Evolutionary conservation across 64 coral and sea anemone genomes (phyloP).

Genomic region (Anthopleura sola): DNA sequence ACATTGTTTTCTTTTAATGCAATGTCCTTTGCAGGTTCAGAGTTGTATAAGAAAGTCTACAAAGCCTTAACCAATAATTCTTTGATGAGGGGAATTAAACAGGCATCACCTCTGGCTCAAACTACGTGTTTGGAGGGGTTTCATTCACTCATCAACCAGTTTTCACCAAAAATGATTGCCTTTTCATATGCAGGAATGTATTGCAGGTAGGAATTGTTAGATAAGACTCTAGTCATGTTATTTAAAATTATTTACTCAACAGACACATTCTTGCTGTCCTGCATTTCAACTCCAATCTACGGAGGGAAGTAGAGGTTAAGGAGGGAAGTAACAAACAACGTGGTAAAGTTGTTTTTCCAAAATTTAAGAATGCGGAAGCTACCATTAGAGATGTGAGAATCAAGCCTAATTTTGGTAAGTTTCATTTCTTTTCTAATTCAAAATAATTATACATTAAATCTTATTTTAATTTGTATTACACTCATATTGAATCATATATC

Average conservation of each 20-base stretch:
- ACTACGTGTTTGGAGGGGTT: constrained; percentile 10
- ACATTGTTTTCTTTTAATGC: too few species aligned
- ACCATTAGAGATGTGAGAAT: constrained; percentile 38
- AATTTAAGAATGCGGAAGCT: not conserved
- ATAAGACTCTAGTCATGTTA: not conserved
- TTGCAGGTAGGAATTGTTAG: constrained; percentile 12
- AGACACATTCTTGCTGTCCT: constrained; percentile 45
- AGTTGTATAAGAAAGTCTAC: too few species aligned
- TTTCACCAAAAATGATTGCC: constrained; percentile 44
- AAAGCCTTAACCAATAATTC: too few species aligned
- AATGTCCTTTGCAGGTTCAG: too few species aligned
- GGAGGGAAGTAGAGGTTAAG: constrained; percentile 15
- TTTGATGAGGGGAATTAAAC: too few species aligned
- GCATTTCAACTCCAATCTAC: constrained; percentile 68
- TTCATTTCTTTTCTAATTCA: not conserved
- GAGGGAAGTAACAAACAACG: constrained; percentile 21
- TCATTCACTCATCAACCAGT: constrained; percentile 46
- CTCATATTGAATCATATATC: not conserved
- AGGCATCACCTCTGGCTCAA: too few species aligned
- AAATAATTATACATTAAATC: not conserved
- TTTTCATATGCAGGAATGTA: constrained; percentile 46
- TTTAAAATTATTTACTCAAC: not conserved
- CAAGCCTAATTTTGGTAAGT: constrained; percentile 52
- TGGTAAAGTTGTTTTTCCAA: constrained; percentile 37
- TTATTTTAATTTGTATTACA: not conserved